Conservation (phyloP, 2,797 vertebrate species). For the Clarias platycephalus region DNA sequence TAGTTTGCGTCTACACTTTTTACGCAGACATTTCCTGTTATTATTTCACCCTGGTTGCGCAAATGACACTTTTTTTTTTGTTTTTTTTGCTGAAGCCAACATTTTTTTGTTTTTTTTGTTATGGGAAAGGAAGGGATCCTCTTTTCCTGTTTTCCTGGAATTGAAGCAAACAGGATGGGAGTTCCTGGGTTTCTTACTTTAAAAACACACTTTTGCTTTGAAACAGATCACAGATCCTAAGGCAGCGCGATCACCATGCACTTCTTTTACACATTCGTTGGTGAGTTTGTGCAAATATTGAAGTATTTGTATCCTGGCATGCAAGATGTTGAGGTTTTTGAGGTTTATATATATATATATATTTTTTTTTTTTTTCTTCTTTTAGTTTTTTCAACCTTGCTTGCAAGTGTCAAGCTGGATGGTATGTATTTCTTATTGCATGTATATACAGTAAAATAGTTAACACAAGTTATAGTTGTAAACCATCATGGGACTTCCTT, state of each 20-base stretch:
- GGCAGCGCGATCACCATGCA: conserved; percentile 57
- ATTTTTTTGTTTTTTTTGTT: conserved; percentile 14
- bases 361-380: conserved; percentile 5
- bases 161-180: neutral
- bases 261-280: conserved; percentile 41
- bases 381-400: conserved; percentile 63
- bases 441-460: neutral
- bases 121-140: conserved; percentile 10
- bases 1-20: neutral
- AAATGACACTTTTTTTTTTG: neutral
- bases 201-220: neutral
- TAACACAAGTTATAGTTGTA: too few species aligned
- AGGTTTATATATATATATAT: neutral
- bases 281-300: conserved; percentile 60
- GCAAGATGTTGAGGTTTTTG: neutral
- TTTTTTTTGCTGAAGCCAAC: conserved; percentile 16
- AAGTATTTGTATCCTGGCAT: neutral
- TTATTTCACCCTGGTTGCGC: neutral
- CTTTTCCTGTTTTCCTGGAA: conserved; percentile 43
- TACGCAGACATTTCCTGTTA: conserved; percentile 12
- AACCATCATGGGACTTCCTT: neutral
- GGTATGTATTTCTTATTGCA: conserved; percentile 55
- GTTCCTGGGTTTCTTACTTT: neutral
- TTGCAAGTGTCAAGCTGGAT: conserved; percentile 18
- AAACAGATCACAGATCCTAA: neutral